Conservation (phyloP, 2,797 vertebrate genomes). For the Phyllotis vaccarum region DNA sequence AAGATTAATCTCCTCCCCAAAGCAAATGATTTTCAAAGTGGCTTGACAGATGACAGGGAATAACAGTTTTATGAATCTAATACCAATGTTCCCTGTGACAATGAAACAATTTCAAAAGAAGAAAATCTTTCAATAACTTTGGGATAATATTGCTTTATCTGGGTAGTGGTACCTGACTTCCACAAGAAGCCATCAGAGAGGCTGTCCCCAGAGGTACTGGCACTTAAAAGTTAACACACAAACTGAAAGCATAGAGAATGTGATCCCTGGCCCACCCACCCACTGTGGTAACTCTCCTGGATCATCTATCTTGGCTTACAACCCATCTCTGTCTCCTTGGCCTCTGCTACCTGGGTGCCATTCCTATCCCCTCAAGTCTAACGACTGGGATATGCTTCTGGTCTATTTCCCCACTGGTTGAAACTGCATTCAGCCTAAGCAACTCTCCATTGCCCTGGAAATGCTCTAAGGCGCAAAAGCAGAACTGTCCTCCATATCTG, state of each 20-base stretch:
- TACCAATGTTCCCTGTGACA: constrained; percentile 30
- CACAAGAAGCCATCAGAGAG: neutral
- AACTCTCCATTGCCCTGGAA: neutral
- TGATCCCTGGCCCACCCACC: neutral
- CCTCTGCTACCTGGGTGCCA: neutral
- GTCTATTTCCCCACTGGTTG: neutral
- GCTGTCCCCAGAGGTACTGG: neutral
- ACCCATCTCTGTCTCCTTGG: neutral
- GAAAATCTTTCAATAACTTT: constrained; percentile 68
- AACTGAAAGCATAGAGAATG: neutral
- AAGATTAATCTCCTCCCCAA: constrained; percentile 72
- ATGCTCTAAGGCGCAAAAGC: neutral
- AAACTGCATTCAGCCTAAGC: neutral
- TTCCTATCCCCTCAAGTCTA: neutral
- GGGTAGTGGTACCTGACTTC: neutral
- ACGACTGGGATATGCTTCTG: neutral
- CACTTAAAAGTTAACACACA: neutral
- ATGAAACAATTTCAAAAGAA: constrained; percentile 67
- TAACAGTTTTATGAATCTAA: constrained; percentile 70
- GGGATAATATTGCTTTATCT: neutral
- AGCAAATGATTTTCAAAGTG: constrained; percentile 73
- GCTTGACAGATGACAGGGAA: constrained; percentile 75
- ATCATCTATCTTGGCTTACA: neutral
- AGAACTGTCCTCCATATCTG: neutral
- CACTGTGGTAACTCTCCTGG: neutral